These are phyloP conservation scores for Phoxinus dragarum DNA, from an alignment of 2,797 vertebrate species.

Conservation along the genomic window DNA sequence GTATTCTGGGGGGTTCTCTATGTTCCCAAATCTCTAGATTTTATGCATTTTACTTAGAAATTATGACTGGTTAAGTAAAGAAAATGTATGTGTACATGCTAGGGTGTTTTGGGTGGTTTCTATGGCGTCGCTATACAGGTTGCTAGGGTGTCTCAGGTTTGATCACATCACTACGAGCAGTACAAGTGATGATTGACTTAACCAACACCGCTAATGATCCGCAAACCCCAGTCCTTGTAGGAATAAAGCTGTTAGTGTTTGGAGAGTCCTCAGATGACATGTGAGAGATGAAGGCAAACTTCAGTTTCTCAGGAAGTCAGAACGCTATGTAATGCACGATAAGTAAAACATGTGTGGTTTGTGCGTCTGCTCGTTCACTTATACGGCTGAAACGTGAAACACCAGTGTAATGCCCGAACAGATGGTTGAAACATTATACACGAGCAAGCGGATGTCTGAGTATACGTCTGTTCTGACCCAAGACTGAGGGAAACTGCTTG, in stretches of 20 bases:
- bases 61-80: background rate
- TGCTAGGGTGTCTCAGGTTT: background rate
- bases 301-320: constrained; percentile 21
- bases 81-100: background rate
- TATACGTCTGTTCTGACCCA: background rate
- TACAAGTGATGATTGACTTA: background rate
- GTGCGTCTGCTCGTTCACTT: constrained; percentile 29
- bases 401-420: constrained; percentile 19
- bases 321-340: constrained; percentile 19
- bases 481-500: constrained; percentile 7
- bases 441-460: constrained; percentile 15
- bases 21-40: background rate
- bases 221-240: background rate
- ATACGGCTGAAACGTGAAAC: constrained; percentile 34
- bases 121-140: background rate
- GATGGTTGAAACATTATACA: constrained; percentile 31
- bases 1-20: background rate
- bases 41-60: background rate
- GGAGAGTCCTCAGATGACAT: constrained; percentile 5
- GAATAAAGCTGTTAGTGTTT: background rate
- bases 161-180: background rate
- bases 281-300: background rate
- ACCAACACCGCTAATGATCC: background rate
- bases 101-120: background rate
- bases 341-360: constrained; percentile 14